Percentiles rank a stretch among this genome's conserved stretches.
phyloP scores from a whole-genome alignment of 2,797 vertebrate species.

The Leucoraja ocellata region DNA sequence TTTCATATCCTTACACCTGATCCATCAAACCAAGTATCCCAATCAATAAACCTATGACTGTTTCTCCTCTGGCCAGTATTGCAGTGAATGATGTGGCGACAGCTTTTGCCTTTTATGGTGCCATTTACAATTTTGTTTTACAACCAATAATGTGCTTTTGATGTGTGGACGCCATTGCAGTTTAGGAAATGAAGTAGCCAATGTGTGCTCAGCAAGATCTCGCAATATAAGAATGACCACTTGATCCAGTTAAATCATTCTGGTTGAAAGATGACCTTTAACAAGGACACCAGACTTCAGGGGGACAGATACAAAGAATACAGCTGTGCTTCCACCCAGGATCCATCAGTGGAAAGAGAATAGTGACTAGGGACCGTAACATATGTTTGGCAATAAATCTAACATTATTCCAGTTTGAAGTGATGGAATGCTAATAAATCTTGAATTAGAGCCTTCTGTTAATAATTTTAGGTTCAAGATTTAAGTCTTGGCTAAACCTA shows the following conservation, averaged over 20 bases:
- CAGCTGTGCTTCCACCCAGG: neutral
- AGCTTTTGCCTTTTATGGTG: neutral
- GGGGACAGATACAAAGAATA: neutral
- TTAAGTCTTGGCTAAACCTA: slow-evolving; percentile 1
- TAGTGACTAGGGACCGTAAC: neutral
- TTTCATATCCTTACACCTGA: neutral
- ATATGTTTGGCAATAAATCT: slow-evolving; percentile 14
- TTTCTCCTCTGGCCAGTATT: neutral
- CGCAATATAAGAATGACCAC: neutral
- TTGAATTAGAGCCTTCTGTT: slow-evolving; percentile 5
- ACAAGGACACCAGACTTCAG: neutral
- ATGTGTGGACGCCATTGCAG: neutral
- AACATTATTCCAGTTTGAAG: neutral
- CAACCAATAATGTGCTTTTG: neutral
- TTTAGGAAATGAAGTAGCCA: neutral
- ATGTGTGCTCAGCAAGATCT: neutral
- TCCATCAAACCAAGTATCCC: neutral
- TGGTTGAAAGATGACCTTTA: neutral
- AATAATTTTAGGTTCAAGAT: slow-evolving; percentile 12
- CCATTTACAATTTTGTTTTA: too few relatives aligned
- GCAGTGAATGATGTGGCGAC: neutral
- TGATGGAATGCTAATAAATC: neutral
- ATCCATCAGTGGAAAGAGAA: neutral
- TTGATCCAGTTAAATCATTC: too few relatives aligned
- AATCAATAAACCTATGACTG: neutral